phyloP scores from a whole-genome alignment of 2,888 invertebrate species.

The Lithosia quadra region DNA sequence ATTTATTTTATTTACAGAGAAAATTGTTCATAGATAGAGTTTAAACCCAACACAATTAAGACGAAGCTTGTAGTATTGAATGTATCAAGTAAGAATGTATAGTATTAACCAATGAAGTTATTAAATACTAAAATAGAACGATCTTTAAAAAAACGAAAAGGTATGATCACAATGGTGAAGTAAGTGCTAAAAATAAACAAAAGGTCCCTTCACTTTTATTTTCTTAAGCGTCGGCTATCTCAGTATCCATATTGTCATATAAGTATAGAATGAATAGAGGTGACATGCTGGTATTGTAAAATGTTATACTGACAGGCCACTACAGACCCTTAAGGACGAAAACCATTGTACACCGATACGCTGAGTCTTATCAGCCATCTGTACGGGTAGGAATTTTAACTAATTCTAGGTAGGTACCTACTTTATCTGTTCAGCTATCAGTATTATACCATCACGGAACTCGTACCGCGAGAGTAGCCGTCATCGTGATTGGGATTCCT shows the following conservation, averaged over 20 bases:
- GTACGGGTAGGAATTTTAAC: constrained; percentile 56
- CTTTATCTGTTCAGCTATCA: constrained; percentile 48
- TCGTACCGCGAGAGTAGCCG: constrained; percentile 42
- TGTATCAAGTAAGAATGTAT: too few relatives aligned
- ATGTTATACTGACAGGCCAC: constrained; percentile 40
- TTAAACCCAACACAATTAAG: not conserved
- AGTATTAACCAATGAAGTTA: not conserved
- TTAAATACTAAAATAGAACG: not conserved
- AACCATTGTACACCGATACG: constrained; percentile 53
- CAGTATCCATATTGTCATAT: not conserved
- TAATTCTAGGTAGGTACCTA: constrained; percentile 49
- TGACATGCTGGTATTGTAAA: constrained; percentile 22
- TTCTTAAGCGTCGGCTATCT: not conserved
- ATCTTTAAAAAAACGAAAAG: not conserved
- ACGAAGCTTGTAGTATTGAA: not conserved
- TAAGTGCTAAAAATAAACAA: constrained; percentile 3
- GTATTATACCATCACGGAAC: constrained; percentile 46
- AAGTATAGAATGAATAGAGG: not conserved
- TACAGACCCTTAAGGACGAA: constrained; percentile 41
- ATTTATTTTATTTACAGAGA: not conserved
- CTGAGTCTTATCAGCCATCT: constrained; percentile 49
- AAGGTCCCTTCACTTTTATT: not conserved
- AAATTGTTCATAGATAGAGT: not conserved
- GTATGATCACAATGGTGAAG: not conserved
- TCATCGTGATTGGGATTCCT: constrained; percentile 44